Evolutionary conservation across 2,888 invertebrate genomes (phyloP).

Genomic region (Ophion ventricosus): DNA sequence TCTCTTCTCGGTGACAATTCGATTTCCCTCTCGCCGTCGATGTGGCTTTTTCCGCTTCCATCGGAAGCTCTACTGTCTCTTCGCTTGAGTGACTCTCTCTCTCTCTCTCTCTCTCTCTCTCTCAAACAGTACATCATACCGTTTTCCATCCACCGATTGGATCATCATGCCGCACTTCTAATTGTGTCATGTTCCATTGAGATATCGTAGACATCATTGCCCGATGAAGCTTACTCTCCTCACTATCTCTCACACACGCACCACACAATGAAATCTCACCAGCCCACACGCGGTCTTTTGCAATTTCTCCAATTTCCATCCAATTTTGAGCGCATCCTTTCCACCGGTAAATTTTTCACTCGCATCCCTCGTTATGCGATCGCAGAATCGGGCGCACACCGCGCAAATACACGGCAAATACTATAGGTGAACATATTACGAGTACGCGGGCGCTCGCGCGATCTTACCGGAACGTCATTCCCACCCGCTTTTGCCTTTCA

Average conservation of each 20-base stretch:
- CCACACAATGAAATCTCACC: slow-evolving; percentile 2
- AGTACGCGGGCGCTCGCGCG: neutral
- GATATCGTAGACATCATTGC: slow-evolving; percentile 45
- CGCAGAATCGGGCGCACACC: neutral
- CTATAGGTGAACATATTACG: slow-evolving; percentile 2
- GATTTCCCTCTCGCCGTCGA: slow-evolving; percentile 49
- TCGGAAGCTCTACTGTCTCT: slow-evolving; percentile 3
- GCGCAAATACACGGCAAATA: neutral
- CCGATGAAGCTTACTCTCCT: slow-evolving; percentile 37
- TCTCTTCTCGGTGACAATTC: slow-evolving; percentile 55
- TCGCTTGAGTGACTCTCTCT: neutral
- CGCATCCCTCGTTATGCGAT: slow-evolving; percentile 18
- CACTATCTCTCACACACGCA: neutral
- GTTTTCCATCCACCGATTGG: slow-evolving; percentile 27
- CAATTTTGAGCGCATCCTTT: slow-evolving; percentile 30
- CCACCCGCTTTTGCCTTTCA: neutral
- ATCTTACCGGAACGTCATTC: slow-evolving; percentile 50
- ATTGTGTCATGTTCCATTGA: slow-evolving; percentile 55
- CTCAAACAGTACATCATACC: slow-evolving; percentile 14
- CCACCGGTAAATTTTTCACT: slow-evolving; percentile 37
- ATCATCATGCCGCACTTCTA: slow-evolving; percentile 58
- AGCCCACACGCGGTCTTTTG: slow-evolving; percentile 14
- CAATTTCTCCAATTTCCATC: slow-evolving; percentile 65
- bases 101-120: slow-evolving; percentile 3
- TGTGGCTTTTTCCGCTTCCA: slow-evolving; percentile 59